Evolutionary conservation across 2,888 invertebrate species (phyloP), one percentile per base, ranked within the genome.

Genomic region (Nasonia oneida): DNA sequence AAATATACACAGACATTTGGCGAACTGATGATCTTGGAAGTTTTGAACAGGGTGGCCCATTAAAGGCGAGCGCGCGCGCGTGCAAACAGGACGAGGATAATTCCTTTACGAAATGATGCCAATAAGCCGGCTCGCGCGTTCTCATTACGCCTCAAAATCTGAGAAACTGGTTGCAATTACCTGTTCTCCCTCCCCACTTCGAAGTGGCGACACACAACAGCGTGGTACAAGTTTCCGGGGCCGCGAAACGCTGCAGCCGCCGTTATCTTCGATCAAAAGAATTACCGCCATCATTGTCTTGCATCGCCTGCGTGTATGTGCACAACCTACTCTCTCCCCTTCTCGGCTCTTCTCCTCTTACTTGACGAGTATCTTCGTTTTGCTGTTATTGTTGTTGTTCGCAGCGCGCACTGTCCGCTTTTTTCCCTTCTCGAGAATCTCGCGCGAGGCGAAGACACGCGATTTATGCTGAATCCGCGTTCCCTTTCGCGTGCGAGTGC

Each of bases 101-200:
- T 87, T 86, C 80, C 83, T 82, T 86, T 80, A 64, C 84, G 71
- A 83, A 88, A 88, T 86, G 87, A 87, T 84, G 82, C 84, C 87
- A 84, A 86, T 86, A 87, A 87, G 87, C 71, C 75, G 77, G 67
- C 57, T 82, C 77, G 84, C 86, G 82, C 87, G 82, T 87, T 85
- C 88, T 88, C 84, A 86, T 88, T 88, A 88, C 87, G 85, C 83
- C 77, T 87, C 83, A 82, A 86, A 87, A 88, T 87, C 87, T 84
- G 87, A 88, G 87, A 87, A 88, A 86, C 88, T 86, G 87, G 86
- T 86, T 74, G 85, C 85, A 87, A 88, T 88, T 88, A 87, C 81
- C 53, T 29, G 64, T 29, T 78, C 61, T 50, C 74, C 33, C 14
- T 67, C 14, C 33, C 33, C 33, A 15, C 10, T 14, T 12, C 10